Base-by-base conservation (phyloP, 2,113 vertebrate species). In the Cyanocitta stelleri region DNA sequence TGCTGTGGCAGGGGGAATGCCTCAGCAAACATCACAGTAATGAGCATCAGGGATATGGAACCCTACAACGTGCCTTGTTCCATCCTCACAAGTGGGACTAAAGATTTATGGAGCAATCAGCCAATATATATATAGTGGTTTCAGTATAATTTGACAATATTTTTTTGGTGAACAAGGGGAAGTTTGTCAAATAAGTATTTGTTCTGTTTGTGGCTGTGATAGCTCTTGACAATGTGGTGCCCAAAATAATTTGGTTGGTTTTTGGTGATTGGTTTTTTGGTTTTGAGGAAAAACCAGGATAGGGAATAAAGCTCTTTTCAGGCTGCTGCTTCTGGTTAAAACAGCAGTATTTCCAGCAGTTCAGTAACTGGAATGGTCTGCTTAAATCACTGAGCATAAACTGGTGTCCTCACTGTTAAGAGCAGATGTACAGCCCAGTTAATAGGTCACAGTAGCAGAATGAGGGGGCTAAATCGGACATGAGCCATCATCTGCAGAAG, bases 401-500 rank as follows among this genome's bases (percentile, higher is more conserved):
- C 56, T 54, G 56, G 58, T 85, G 74, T 89, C 69, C 66, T 90
- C 64, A 62, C 43, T 78, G 29, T 85, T 90, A 89, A 39, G 52
- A 89, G 77, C 93, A 93, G 55, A 91, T 76, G 58, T 61, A 79
- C 20, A 68, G 62, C 58, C 54, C 72, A 56, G 95, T 95, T 95
- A 85, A 81, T 95, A 94, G 80, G 84, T 93, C 89, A 85, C 32
- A 35, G 87, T 27, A 82, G 89, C 87, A 94, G 89, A 92, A 76
- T 62, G 95, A 95, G 84, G 76, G 89, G 94, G 43, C 93, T 96
- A 91, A 96, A 93, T 89, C 3, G 0, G 93, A 95, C 87, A 27
- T 35, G 87, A 96, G 94, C 93, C 72, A 85, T 91, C 87, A 79
- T 92, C 91, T 95, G 93, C 89, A 97, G 74, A 91, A 95, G 69